These are phyloP conservation scores for Clavelina lepadiformis DNA, from an alignment of 23 tunicate species.

Conservation along the genomic window DNA sequence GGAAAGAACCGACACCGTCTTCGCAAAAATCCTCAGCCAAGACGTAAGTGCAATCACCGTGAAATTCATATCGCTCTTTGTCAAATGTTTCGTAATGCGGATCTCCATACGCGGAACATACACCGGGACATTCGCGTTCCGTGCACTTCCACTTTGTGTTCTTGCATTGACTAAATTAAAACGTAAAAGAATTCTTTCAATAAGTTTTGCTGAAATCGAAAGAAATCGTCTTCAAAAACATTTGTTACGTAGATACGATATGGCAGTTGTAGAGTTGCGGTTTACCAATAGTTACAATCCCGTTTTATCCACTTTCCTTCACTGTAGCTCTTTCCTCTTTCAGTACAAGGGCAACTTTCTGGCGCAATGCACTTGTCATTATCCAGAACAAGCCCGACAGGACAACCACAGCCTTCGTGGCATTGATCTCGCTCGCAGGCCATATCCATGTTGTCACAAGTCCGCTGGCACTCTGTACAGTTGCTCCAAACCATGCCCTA, in stretches of 20 bases:
- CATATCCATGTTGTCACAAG: constrained; percentile 80
- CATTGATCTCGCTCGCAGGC: constrained; percentile 51
- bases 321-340: constrained; percentile 35
- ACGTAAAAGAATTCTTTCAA: too few species aligned
- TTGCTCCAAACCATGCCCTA: constrained; percentile 57
- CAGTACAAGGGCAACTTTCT: constrained; percentile 44
- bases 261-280: too few species aligned
- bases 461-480: constrained; percentile 67
- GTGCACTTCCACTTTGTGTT: constrained; percentile 59
- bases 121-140: constrained; percentile 26
- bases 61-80: constrained; percentile 27
- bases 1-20: constrained; percentile 41
- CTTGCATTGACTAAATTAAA: too few species aligned
- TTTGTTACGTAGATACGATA: neutral
- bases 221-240: neutral
- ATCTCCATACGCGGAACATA: constrained; percentile 60
- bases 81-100: constrained; percentile 74
- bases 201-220: neutral
- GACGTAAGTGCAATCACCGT: constrained; percentile 63
- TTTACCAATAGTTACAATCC: constrained; percentile 68
- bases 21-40: constrained; percentile 73
- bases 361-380: constrained; percentile 28
- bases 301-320: constrained; percentile 17
- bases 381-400: constrained; percentile 36
- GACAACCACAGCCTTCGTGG: constrained; percentile 63